phyloP scores from a whole-genome alignment of 2,797 vertebrate genomes.

The Bradypus variegatus region DNA sequence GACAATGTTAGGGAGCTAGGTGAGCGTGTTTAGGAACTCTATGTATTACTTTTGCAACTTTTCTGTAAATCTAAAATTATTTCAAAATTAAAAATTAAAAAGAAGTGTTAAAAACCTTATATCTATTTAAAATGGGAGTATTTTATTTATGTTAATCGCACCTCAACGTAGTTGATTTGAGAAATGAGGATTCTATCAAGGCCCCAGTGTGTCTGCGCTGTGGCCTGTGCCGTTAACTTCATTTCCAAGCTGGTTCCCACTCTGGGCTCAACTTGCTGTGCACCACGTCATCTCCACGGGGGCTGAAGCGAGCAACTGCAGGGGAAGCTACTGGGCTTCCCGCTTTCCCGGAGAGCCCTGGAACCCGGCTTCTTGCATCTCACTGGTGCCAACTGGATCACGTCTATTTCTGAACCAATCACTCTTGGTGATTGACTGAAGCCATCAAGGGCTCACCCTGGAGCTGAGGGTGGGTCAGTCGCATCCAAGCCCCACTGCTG shows the following conservation, averaged over 20 bases:
- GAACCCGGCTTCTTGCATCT: background rate
- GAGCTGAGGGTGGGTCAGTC: background rate
- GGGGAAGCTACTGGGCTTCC: background rate
- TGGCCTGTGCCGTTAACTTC: background rate
- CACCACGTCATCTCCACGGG: background rate
- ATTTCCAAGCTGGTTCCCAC: background rate
- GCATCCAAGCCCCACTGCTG: background rate
- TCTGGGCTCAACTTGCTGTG: background rate
- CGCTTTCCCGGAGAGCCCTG: background rate
- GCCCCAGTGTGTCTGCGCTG: background rate
- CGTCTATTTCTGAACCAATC: background rate
- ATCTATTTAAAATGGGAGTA: too few species aligned
- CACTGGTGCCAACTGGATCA: background rate
- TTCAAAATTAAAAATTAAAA: too few species aligned
- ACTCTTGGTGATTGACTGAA: background rate
- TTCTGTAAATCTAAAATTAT: background rate
- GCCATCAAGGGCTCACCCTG: background rate
- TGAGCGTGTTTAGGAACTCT: too few species aligned
- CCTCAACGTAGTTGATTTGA: background rate
- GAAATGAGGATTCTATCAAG: background rate
- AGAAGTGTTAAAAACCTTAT: too few species aligned
- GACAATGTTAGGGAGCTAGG: too few species aligned
- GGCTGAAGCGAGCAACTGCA: background rate
- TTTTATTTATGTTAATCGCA: too few species aligned
- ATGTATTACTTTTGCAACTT: background rate